Conservation (phyloP, 2,797 vertebrate genomes). For the Valencia hispanica region DNA sequence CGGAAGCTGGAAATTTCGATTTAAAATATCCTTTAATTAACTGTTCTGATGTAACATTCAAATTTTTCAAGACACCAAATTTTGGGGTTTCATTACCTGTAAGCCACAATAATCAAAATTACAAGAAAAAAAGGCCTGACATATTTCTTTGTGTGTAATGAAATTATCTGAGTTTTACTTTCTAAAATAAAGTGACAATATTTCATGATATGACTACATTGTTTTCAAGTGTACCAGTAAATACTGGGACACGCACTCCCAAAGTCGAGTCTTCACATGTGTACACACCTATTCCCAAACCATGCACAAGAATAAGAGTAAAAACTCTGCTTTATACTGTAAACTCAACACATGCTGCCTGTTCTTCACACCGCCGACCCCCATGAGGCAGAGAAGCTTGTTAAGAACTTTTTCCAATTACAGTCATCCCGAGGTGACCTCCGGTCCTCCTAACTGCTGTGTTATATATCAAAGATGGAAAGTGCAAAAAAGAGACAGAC, state of each 20-base stretch:
- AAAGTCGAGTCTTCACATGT: neutral
- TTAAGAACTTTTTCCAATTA: conserved; percentile 69
- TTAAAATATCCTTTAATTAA: neutral
- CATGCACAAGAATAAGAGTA: neutral
- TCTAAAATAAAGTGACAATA: neutral
- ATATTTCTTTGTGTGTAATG: neutral
- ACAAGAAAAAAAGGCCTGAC: neutral
- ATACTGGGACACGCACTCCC: neutral
- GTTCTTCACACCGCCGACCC: conserved; percentile 26
- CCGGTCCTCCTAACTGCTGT: conserved; percentile 40
- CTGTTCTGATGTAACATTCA: neutral
- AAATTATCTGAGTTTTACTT: neutral
- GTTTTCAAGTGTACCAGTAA: too few relatives aligned
- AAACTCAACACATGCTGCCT: conserved; percentile 27
- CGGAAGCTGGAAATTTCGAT: neutral
- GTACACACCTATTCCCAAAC: neutral
- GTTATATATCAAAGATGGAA: conserved; percentile 57
- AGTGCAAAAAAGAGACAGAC: conserved; percentile 29
- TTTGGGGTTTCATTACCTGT: neutral
- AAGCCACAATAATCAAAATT: neutral
- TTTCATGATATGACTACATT: too few relatives aligned
- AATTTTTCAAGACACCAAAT: neutral
- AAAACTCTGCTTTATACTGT: conserved; percentile 20
- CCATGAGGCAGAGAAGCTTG: conserved; percentile 40
- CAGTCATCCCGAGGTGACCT: conserved; percentile 62